These are phyloP conservation scores for Morone chrysops DNA, from an alignment of 2,113 vertebrate species.

Conservation along the genomic window DNA sequence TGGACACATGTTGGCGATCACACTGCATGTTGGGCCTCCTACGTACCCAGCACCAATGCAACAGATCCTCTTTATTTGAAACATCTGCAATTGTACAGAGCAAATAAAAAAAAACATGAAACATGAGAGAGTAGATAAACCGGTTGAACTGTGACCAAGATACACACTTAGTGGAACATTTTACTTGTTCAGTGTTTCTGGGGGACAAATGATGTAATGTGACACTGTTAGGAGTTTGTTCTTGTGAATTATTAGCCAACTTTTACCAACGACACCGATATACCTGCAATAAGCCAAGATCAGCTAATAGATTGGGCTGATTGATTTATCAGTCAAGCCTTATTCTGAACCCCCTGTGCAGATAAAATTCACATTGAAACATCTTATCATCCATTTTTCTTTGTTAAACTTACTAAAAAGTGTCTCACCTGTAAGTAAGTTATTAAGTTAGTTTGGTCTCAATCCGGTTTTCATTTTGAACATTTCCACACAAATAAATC, in stretches of 20 bases:
- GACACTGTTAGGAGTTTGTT: not conserved
- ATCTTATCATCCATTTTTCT: not conserved
- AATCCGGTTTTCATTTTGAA: not conserved
- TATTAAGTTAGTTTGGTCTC: not conserved
- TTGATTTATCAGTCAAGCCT: too few relatives aligned
- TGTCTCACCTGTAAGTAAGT: not conserved
- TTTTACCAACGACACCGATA: not conserved
- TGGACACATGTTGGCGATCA: constrained; percentile 97
- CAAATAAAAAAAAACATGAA: not conserved
- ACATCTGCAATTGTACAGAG: constrained; percentile 84
- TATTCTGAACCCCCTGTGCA: not conserved
- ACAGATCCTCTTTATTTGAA: constrained; percentile 96
- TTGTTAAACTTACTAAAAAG: not conserved
- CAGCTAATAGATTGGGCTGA: not conserved
- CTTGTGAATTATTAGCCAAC: not conserved
- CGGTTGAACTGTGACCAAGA: not conserved
- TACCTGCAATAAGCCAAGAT: not conserved
- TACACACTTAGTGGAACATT: not conserved
- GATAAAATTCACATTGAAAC: not conserved
- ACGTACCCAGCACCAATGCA: constrained; percentile 99
- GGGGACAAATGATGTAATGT: not conserved
- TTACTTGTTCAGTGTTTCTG: not conserved
- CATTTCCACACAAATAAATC: too few relatives aligned
- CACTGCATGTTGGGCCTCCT: constrained; percentile 96
- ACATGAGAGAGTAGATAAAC: not conserved